phyloP scores from a whole-genome alignment of 2,113 vertebrate genomes.

The Dicaeum eximium region DNA sequence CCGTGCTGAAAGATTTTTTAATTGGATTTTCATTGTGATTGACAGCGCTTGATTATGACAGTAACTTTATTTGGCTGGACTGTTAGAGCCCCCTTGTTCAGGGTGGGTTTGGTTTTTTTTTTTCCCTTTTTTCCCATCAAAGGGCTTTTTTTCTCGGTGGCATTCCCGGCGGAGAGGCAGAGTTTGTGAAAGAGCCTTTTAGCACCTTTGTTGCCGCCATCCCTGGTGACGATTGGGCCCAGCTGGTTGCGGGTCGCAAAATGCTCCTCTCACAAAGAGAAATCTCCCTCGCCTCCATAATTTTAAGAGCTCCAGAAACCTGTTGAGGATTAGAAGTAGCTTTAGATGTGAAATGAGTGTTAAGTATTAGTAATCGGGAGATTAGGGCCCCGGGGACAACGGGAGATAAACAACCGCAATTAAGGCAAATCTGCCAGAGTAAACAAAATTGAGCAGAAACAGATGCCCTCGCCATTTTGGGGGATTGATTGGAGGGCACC shows the following conservation, averaged over 20 bases:
- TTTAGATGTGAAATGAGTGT: conserved; percentile 88
- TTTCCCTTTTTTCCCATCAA: background rate
- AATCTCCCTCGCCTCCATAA: conserved; percentile 59
- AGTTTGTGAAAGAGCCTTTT: conserved; percentile 91
- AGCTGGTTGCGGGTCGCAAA: conserved; percentile 84
- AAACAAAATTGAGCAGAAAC: conserved; percentile 79
- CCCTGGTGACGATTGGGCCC: conserved; percentile 82
- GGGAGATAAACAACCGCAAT: conserved; percentile 87
- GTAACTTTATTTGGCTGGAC: conserved; percentile 83
- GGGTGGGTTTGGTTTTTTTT: background rate
- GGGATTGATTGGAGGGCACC: conserved; percentile 82
- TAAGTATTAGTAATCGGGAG: conserved; percentile 87
- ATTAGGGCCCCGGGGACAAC: conserved; percentile 76
- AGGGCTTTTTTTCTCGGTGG: conserved; percentile 59
- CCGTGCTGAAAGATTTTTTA: conserved; percentile 68
- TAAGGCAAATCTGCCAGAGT: conserved; percentile 81
- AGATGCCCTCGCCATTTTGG: conserved; percentile 80
- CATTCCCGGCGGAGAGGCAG: conserved; percentile 70
- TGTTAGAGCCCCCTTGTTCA: conserved; percentile 67
- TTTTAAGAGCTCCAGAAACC: conserved; percentile 79
- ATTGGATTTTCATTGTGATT: conserved; percentile 84
- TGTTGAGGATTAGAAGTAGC: conserved; percentile 82
- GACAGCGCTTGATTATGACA: conserved; percentile 78
- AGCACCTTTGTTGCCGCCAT: conserved; percentile 88
- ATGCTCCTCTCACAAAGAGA: conserved; percentile 84